Conservation (phyloP, 2,888 invertebrate species). For the Caenorhabditis uteleia region DNA sequence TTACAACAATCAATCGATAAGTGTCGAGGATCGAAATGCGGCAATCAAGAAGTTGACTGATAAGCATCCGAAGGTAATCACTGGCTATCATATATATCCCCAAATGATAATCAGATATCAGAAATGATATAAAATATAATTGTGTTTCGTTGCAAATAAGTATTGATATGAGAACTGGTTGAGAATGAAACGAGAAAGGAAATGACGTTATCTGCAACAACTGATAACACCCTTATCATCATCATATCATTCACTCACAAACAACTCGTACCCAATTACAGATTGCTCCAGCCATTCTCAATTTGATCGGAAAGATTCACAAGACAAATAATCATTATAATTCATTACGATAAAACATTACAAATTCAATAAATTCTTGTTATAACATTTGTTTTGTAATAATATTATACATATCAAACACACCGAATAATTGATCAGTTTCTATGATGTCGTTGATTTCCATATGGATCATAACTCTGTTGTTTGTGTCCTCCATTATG, state of each 20-base stretch:
- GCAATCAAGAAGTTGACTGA: slow-evolving; percentile 7
- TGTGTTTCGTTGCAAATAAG: no score
- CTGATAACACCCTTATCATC: no score
- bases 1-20: slow-evolving; percentile 13
- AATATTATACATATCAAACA: slow-evolving; percentile 4
- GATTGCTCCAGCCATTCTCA: slow-evolving; percentile 29
- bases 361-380: slow-evolving; percentile 7
- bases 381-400: neutral
- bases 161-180: no score
- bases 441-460: slow-evolving; percentile 10
- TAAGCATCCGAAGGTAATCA: slow-evolving; percentile 17
- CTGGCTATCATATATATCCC: no score
- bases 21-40: slow-evolving; percentile 4
- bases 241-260: no score
- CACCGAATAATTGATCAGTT: slow-evolving; percentile 6
- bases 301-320: slow-evolving; percentile 27
- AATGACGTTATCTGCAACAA: no score
- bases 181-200: no score
- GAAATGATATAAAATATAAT: no score
- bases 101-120: no score
- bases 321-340: slow-evolving; percentile 6
- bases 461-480: slow-evolving; percentile 27
- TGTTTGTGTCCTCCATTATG: no score
- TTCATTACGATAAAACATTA: slow-evolving; percentile 2
- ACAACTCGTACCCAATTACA: no score